Base-by-base conservation (phyloP, 2,113 vertebrate species). In the Meriones unguiculatus region DNA sequence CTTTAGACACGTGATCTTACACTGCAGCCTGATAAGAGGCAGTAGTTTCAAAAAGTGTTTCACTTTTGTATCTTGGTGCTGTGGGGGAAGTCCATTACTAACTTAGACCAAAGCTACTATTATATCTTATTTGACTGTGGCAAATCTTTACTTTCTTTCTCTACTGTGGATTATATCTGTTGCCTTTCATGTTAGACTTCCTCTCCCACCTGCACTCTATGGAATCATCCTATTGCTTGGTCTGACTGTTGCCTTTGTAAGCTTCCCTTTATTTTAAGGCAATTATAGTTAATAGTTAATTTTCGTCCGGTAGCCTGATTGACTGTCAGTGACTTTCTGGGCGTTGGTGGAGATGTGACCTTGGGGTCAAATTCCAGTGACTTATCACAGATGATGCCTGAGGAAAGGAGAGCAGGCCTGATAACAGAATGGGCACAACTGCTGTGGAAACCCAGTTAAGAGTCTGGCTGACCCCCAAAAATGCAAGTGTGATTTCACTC, bases 321-420 rank as follows among this genome's bases (percentile, higher is more conserved):
- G 73, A 32, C 72, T 84, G 17, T 88, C 52, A 50, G 50, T 95
- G 69, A 87, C 87, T 75, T 77, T 87, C 70, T 93, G 76, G 69
- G 76, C 90, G 59, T 92, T 62, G 10, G 11, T 28, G 57, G 38
- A 35, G 52, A n/a, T 90, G 64, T 91, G 72, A 91, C 72, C 85
- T 77, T 80, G 64, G 93, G 96, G 95, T 97, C 97, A 98, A 93
- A 98, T 93, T 98, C 96, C 70, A 0, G 65, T 62, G 96, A 87
- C 90, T 94, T 94, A 84, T 38, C 84, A 82, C 57, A 85, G 17
- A 20, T 17, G 54, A 84, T 76, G 59, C 73, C 73, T 67, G 72
- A 67, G 77, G 90, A 62, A 73, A 73, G 64, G 80, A 78, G 82
- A 69, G 91, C 20, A 50, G 73, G 32, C 76, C 82, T 76, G 77